These are phyloP conservation scores for Saccostrea glomerata DNA, from an alignment of 1,140 invertebrate genomes.

Conservation along the genomic window DNA sequence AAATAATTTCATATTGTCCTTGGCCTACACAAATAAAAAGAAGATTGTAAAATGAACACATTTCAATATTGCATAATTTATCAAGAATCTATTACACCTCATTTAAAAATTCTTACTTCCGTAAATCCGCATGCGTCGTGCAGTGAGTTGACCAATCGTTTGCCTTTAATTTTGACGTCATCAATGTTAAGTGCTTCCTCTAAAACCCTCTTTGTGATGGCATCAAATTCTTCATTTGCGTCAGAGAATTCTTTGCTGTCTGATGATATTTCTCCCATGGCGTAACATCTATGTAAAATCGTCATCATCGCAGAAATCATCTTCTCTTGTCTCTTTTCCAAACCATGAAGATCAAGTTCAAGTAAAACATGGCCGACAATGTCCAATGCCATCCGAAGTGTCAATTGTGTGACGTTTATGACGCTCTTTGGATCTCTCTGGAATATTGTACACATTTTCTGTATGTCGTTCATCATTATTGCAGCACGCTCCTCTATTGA, in stretches of 20 bases:
- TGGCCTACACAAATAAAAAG: conserved; percentile 51
- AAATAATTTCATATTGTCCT: conserved; percentile 68
- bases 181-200: conserved; percentile 58
- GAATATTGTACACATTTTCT: conserved; percentile 60
- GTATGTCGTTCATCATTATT: conserved; percentile 59
- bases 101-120: conserved; percentile 58
- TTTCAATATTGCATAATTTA: no score
- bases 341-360: conserved; percentile 60
- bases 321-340: conserved; percentile 59
- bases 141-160: conserved; percentile 58
- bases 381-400: conserved; percentile 61
- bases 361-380: conserved; percentile 67
- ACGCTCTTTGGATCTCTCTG: conserved; percentile 24
- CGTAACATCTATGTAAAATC: conserved; percentile 65
- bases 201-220: conserved; percentile 59
- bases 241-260: conserved; percentile 58
- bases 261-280: conserved; percentile 58
- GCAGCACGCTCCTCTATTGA: conserved; percentile 58
- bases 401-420: conserved; percentile 62
- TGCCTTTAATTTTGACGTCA: conserved; percentile 45
- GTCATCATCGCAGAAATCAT: conserved; percentile 61
- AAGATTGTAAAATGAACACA: no score
- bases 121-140: conserved; percentile 66
- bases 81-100: no score
- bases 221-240: conserved; percentile 57